Conservation (phyloP, 2,888 invertebrate genomes). For the Mantis religiosa region DNA sequence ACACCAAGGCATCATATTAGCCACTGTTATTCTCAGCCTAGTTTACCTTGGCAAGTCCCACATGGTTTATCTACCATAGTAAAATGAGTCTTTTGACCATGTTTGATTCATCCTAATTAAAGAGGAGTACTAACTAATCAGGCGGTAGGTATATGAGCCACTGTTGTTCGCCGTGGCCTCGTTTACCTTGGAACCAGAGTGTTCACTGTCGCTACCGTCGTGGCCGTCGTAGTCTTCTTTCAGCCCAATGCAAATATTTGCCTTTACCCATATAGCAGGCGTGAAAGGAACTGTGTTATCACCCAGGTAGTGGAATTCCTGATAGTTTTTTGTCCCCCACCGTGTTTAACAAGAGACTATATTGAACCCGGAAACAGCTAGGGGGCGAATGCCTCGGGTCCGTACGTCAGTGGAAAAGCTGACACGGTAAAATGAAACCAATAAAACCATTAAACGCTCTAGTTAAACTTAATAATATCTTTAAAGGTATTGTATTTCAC, state of each 20-base stretch:
- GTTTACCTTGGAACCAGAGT: background rate
- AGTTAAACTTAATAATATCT: too few relatives aligned
- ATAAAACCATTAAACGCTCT: too few relatives aligned
- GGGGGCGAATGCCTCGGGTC: background rate
- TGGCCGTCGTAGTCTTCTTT: background rate
- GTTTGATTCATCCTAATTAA: background rate
- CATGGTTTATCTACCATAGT: too few relatives aligned
- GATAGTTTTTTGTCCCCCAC: background rate
- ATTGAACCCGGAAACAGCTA: background rate
- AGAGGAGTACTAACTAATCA: background rate
- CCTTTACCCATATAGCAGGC: background rate
- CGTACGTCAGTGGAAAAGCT: too few relatives aligned
- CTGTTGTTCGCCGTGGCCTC: background rate
- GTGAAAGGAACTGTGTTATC: background rate
- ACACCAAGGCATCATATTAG: too few relatives aligned
- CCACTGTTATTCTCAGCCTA: background rate
- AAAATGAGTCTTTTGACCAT: too few relatives aligned
- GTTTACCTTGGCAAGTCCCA: background rate
- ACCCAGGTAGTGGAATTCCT: background rate
- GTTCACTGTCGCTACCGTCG: background rate
- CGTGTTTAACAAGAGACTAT: background rate
- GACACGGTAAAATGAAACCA: too few relatives aligned
- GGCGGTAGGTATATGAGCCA: background rate
- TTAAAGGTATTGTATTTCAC: too few relatives aligned
- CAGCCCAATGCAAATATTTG: background rate